Percentiles rank a stretch among this genome's conserved stretches.
These are phyloP conservation scores for Micronycteris hirsuta DNA, from an alignment of 2,113 vertebrate genomes.

Conservation along the genomic window DNA sequence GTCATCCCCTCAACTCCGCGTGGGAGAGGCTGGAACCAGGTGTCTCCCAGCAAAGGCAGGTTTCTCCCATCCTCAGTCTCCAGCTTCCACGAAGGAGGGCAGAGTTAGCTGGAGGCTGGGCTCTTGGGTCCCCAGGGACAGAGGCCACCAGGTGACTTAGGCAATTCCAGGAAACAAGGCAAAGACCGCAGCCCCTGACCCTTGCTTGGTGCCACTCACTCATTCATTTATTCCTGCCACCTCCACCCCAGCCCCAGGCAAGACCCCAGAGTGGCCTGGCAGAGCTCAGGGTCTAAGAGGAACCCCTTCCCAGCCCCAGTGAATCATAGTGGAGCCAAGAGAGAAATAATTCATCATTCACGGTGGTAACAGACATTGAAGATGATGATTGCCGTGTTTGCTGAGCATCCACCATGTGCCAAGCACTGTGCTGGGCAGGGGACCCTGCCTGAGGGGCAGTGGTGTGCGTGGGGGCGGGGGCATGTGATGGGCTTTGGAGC, in stretches of 20 bases:
- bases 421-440: no score
- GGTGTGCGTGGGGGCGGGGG: rapidly evolving
- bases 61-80: not conserved
- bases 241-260: not conserved
- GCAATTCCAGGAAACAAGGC: not conserved
- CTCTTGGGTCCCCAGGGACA: not conserved
- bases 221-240: not conserved
- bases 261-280: not conserved
- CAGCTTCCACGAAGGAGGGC: not conserved
- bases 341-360: not conserved
- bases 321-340: not conserved
- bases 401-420: rapidly evolving
- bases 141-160: not conserved
- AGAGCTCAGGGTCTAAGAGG: not conserved
- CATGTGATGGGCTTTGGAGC: not conserved
- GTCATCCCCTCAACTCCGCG: rapidly evolving
- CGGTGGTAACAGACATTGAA: not conserved
- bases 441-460: not conserved
- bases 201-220: not conserved
- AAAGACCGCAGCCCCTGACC: not conserved
- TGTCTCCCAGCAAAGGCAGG: not conserved
- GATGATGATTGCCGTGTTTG: not conserved
- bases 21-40: not conserved
- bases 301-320: not conserved
- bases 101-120: not conserved